These are phyloP conservation scores for Rutilus rutilus DNA, from an alignment of 2,113 vertebrate genomes.

Conservation along the genomic window DNA sequence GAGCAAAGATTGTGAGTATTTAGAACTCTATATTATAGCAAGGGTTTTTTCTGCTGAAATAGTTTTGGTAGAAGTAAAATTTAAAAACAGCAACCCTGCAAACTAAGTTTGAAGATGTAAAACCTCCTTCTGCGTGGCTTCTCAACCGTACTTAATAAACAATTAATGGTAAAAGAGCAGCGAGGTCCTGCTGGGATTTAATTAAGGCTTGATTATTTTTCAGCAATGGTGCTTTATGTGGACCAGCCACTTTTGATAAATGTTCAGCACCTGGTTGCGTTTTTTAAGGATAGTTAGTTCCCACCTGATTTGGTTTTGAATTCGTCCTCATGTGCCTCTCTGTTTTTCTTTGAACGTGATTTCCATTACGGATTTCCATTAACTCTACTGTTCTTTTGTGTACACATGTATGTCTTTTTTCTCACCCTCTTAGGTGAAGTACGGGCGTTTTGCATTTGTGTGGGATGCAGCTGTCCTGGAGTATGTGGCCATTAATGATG, in stretches of 20 bases:
- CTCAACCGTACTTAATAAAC: constrained; percentile 12
- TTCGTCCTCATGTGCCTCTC: constrained; percentile 11
- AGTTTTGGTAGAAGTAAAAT: background rate
- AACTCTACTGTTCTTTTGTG: constrained; percentile 30
- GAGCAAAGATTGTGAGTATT: background rate
- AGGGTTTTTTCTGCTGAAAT: background rate
- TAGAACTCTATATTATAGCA: background rate
- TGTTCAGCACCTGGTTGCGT: constrained; percentile 44
- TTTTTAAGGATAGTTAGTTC: constrained; percentile 24
- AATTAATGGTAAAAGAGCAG: background rate
- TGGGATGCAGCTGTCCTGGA: constrained; percentile 97
- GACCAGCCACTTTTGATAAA: constrained; percentile 13
- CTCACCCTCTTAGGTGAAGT: constrained; percentile 83
- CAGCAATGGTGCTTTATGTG: constrained; percentile 1
- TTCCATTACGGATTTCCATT: constrained; percentile 25
- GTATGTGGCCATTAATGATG: constrained; percentile 94
- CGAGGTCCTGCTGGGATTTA: background rate
- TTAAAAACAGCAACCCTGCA: background rate
- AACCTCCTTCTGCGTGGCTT: background rate
- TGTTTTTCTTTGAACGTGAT: constrained; percentile 39
- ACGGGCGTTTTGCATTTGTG: constrained; percentile 94
- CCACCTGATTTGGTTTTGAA: constrained; percentile 51
- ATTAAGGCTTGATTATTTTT: constrained; percentile 1
- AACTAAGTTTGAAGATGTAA: background rate
- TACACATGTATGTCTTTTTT: background rate